Evolutionary conservation across 2,797 vertebrate species (phyloP).

Genomic region (Helostoma temminkii): DNA sequence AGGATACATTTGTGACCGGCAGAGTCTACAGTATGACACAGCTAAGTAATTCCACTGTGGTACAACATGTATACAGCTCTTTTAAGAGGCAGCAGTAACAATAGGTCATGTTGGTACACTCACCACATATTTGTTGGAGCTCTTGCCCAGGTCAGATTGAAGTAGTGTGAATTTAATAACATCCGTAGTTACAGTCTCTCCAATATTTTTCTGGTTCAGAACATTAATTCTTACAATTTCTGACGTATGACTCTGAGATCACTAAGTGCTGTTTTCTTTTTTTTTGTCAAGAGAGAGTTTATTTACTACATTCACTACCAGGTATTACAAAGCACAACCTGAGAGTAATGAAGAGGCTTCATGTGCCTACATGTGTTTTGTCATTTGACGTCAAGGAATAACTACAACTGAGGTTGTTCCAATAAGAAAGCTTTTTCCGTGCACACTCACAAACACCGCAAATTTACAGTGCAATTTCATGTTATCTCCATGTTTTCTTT

Average conservation of each 20-base stretch:
- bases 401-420: background rate
- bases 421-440: background rate
- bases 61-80: background rate
- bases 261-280: background rate
- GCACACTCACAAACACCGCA: too few relatives aligned
- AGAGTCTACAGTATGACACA: background rate
- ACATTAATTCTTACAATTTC: background rate
- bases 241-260: background rate
- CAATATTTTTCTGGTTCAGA: background rate
- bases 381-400: constrained; percentile 7
- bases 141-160: background rate
- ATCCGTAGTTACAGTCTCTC: background rate
- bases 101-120: background rate
- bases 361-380: background rate
- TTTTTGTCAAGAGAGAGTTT: background rate
- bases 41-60: background rate
- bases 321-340: background rate
- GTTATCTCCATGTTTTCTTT: too few relatives aligned
- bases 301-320: background rate
- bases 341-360: too few relatives aligned
- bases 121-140: background rate
- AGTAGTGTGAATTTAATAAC: background rate
- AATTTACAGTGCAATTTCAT: background rate
- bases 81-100: background rate
- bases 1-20: background rate